Percentiles rank a stretch among this genome's conserved stretches.
phyloP scores from a whole-genome alignment of 2,113 vertebrate species.

The Eudyptes chrysolophus region DNA sequence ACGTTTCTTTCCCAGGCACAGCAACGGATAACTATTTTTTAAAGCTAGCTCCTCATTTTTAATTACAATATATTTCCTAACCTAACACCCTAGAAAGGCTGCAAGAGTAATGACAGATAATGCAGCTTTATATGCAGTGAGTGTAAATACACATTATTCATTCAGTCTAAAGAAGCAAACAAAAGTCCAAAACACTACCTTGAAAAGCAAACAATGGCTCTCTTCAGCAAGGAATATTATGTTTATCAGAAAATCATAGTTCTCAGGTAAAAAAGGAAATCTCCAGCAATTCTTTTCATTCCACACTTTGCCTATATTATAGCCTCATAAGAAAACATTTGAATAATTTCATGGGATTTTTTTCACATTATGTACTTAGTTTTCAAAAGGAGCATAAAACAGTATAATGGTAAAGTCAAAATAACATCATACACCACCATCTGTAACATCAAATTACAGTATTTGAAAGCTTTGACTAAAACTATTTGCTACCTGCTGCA shows the following conservation, averaged over 20 bases:
- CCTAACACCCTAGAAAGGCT: constrained; percentile 6
- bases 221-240: background rate
- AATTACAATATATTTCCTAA: constrained; percentile 55
- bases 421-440: background rate
- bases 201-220: constrained; percentile 8
- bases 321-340: background rate
- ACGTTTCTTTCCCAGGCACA: constrained; percentile 29
- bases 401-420: background rate
- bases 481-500: constrained; percentile 33
- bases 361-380: background rate
- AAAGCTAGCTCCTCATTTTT: constrained; percentile 35
- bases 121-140: background rate
- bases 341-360: background rate
- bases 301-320: background rate
- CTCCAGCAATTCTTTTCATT: background rate
- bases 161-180: constrained; percentile 14
- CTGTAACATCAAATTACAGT: constrained; percentile 16
- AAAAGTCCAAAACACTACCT: constrained; percentile 13
- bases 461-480: constrained; percentile 26
- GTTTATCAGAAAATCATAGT: constrained; percentile 13
- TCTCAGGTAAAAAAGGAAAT: background rate
- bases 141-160: constrained; percentile 26
- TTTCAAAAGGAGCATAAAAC: background rate
- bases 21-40: constrained; percentile 37
- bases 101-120: constrained; percentile 30